These are phyloP conservation scores for Galaxias olidus DNA, from an alignment of 2,797 vertebrate genomes.

Conservation along the genomic window DNA sequence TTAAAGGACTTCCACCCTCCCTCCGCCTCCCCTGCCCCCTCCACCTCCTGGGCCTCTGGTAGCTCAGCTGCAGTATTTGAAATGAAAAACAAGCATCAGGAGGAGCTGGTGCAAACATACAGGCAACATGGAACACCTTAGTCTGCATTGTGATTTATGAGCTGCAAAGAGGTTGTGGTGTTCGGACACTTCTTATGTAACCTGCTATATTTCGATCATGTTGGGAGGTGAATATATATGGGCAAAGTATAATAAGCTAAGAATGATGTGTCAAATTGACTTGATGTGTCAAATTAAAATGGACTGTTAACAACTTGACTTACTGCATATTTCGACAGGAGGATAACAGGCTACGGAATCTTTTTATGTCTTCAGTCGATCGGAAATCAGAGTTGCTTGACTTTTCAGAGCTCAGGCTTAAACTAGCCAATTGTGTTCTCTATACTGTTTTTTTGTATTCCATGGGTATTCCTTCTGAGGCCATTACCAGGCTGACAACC, in stretches of 20 bases:
- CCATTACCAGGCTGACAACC: conserved; percentile 83
- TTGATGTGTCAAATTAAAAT: too few relatives aligned
- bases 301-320: not conserved
- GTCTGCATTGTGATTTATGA: conserved; percentile 1
- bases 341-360: conserved; percentile 34
- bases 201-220: too few relatives aligned
- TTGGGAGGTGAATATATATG: too few relatives aligned
- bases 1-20: conserved; percentile 82
- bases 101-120: conserved; percentile 45
- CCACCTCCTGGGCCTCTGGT: conserved; percentile 86
- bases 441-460: conserved; percentile 73
- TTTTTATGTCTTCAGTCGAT: conserved; percentile 25
- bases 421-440: conserved; percentile 47
- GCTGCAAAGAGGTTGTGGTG: conserved; percentile 35
- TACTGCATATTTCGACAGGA: conserved; percentile 41
- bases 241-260: too few relatives aligned
- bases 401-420: conserved; percentile 58
- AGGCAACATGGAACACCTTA: conserved; percentile 50
- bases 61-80: conserved; percentile 82
- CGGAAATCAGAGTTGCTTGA: conserved; percentile 42
- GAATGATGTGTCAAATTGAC: too few relatives aligned
- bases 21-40: conserved; percentile 79
- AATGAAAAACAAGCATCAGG: conserved; percentile 71
- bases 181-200: conserved; percentile 7
- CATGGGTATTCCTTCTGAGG: conserved; percentile 74